A percentile compares a stretch with the other conserved stretches of the same genome.
Conservation (phyloP, 2,888 invertebrate species). For the Lamellibrachia satsuma region DNA sequence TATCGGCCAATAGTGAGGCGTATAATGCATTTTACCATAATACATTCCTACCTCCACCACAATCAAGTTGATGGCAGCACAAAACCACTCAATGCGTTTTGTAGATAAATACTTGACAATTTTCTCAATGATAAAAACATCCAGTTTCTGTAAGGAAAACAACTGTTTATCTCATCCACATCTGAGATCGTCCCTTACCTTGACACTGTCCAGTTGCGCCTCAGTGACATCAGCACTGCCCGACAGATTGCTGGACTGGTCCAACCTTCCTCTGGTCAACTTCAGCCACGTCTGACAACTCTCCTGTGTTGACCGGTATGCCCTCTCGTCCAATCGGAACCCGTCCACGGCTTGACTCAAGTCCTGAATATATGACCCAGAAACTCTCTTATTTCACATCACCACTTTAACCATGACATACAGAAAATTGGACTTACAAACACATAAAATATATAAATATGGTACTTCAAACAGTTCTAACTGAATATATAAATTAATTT, state of each 20-base stretch:
- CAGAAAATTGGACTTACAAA: background rate
- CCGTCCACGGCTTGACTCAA: conserved; percentile 77
- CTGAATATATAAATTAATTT: background rate
- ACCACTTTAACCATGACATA: background rate
- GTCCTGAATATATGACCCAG: conserved; percentile 65
- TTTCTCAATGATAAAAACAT: background rate
- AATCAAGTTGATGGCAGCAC: no score
- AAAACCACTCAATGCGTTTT: no score
- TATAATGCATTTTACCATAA: no score
- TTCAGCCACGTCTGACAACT: conserved; percentile 88
- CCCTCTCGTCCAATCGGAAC: conserved; percentile 78
- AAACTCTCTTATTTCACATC: background rate
- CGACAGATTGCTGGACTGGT: conserved; percentile 67
- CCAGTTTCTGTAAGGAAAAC: background rate
- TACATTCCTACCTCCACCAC: no score
- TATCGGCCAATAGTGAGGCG: no score
- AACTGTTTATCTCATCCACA: background rate
- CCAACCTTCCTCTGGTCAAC: conserved; percentile 81
- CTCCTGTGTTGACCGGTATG: conserved; percentile 91
- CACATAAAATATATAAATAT: background rate
- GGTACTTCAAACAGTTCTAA: background rate
- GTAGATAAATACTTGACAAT: background rate
- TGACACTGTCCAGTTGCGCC: background rate
- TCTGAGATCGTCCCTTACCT: background rate
- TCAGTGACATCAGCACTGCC: background rate